Conservation (phyloP, 2,888 invertebrate genomes). For the Ectemnius lituratus region DNA sequence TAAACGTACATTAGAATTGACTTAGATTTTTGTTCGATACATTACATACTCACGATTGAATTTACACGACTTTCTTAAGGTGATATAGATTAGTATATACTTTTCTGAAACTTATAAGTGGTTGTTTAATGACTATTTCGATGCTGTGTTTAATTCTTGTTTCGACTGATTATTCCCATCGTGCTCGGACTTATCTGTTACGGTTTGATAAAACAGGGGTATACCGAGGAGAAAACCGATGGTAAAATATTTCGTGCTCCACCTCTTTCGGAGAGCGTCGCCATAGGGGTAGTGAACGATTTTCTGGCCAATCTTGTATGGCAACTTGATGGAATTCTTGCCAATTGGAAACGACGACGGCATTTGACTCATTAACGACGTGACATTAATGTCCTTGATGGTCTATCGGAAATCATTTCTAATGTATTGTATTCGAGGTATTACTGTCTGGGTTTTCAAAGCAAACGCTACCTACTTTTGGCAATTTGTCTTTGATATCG, state of each 20-base stretch:
- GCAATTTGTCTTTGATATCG: constrained; percentile 37
- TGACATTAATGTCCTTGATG: constrained; percentile 17
- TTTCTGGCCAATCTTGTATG: neutral
- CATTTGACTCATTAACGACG: constrained; percentile 19
- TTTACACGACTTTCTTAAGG: no score
- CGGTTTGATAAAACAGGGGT: constrained; percentile 33
- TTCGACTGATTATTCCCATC: no score
- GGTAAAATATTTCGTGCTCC: constrained; percentile 25
- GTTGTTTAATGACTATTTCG: no score
- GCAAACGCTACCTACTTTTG: constrained; percentile 36
- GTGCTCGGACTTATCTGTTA: neutral
- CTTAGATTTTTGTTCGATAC: no score
- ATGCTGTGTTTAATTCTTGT: no score
- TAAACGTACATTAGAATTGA: no score
- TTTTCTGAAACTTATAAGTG: no score
- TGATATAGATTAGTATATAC: no score
- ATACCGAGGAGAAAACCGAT: constrained; percentile 33
- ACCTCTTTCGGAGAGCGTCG: constrained; percentile 26
- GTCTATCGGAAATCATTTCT: constrained; percentile 15
- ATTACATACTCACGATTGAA: no score
- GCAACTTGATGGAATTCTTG: constrained; percentile 17
- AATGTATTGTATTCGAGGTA: neutral
- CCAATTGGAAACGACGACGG: neutral
- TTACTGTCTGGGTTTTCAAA: neutral
- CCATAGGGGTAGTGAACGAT: constrained; percentile 28